Base-by-base conservation (phyloP, 2,797 vertebrate species). In the Rachycentron canadum region DNA sequence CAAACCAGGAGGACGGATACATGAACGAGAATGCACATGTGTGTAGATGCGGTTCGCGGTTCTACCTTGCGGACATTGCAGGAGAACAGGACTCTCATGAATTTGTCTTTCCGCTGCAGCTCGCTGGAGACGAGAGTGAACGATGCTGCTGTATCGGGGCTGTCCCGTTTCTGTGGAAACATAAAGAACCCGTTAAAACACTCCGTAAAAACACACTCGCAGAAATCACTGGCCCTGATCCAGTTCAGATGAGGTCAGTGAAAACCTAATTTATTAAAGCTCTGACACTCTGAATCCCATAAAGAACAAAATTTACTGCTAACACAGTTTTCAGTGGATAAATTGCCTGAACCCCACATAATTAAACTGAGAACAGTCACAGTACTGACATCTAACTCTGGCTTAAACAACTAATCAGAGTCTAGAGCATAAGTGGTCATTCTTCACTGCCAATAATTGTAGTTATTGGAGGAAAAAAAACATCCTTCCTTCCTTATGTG, bases 101-200 rank as follows among this genome's bases (percentile, higher is more conserved):
- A 99, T 82, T 99, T 99, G 95, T 99, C 98, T 79, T 97, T 99
- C 21, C 98, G 93, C 87, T 99, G 97, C 88, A 99, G 94, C 78
- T 99, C 97, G 58, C 95, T 97, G 87, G 97, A 96, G 4, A 98
- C 95, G 0, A 97, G 93, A 2, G 96, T 94, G 89, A 99, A 99
- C 0, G 95, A 95, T 14, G 95, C 90, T 0, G 95, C 95, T 16
- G 90, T 91, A 62, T 97, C 96, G 1, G 96, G 94, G 66, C 93
- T 97, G 62, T 97, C 97, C 45, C 93, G 91, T 85, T 96, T 99
- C 98, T 99, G 93, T 25, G 1, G 9, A 52, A 55, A 26, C 32
- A 43, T 17, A 78, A 9, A 63, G 8, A 47, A 41, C 2, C 5
- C 5, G 34, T 64, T 71, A 5, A 47, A 62, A 55, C 40, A 56